Evolutionary conservation across 92 coral and sea anemone species (phyloP).

Genomic region (Parazoanthus darwini): DNA sequence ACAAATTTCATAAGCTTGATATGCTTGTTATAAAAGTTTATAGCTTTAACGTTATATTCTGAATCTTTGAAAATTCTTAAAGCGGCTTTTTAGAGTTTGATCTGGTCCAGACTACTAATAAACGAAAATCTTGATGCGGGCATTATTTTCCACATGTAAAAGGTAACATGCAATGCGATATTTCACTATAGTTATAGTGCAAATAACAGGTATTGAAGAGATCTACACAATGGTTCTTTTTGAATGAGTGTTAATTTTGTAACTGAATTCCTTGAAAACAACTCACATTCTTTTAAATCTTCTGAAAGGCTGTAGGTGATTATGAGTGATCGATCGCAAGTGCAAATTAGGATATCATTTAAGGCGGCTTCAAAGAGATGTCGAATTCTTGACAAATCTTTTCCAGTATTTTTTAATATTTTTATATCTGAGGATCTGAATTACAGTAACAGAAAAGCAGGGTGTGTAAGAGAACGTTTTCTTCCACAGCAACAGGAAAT

Average conservation of each 20-base stretch:
- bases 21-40: neutral
- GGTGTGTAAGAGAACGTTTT: neutral
- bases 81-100: too few species aligned
- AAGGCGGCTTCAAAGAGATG: neutral
- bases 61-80: too few species aligned
- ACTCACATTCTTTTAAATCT: too few species aligned
- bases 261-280: neutral
- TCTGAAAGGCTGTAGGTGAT: too few species aligned
- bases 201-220: neutral
- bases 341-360: too few species aligned
- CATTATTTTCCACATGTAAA: too few species aligned
- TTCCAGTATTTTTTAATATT: too few species aligned
- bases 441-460: neutral
- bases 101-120: too few species aligned
- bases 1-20: neutral
- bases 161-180: too few species aligned
- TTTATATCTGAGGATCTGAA: neutral
- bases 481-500: neutral
- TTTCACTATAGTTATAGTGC: neutral
- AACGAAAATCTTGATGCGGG: too few species aligned
- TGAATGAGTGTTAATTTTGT: neutral
- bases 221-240: neutral
- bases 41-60: too few species aligned
- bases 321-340: too few species aligned
- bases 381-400: neutral